These are phyloP conservation scores for Tinamus major DNA, from an alignment of 2,797 vertebrate species.

Conservation along the genomic window DNA sequence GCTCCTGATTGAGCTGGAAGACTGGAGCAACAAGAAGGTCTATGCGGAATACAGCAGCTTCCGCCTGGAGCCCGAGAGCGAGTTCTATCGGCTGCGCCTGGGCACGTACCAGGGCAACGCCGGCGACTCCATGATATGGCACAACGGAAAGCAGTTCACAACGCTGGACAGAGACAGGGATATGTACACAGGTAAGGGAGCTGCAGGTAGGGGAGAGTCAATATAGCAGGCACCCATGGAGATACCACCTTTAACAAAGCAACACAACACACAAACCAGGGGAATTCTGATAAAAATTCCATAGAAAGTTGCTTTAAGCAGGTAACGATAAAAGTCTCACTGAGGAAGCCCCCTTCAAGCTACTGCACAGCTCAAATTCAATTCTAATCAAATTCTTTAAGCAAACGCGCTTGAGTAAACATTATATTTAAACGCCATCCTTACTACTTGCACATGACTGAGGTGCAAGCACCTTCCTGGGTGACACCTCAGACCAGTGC, in stretches of 20 bases:
- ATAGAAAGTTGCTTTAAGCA: not conserved
- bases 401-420: not conserved
- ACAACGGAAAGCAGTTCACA: conserved; percentile 98
- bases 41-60: conserved; percentile 98
- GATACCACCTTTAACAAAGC: not conserved
- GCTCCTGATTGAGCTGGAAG: conserved; percentile 94
- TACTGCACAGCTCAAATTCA: not conserved
- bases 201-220: conserved; percentile 81
- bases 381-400: not conserved
- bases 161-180: conserved; percentile 97
- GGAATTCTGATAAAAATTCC: not conserved
- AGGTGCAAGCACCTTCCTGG: not conserved
- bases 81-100: conserved; percentile 91
- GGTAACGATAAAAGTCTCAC: rapidly evolving
- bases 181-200: conserved; percentile 88
- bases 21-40: conserved; percentile 98
- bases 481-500: not conserved
- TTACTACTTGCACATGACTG: not conserved
- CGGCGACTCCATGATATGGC: conserved; percentile 94
- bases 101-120: conserved; percentile 98
- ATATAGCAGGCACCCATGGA: rapidly evolving
- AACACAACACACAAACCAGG: rapidly evolving
- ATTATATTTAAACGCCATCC: not conserved
- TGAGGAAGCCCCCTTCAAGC: not conserved
- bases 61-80: conserved; percentile 91